phyloP scores from a whole-genome alignment of 2,888 invertebrate genomes.

The Clusia tigrina region DNA sequence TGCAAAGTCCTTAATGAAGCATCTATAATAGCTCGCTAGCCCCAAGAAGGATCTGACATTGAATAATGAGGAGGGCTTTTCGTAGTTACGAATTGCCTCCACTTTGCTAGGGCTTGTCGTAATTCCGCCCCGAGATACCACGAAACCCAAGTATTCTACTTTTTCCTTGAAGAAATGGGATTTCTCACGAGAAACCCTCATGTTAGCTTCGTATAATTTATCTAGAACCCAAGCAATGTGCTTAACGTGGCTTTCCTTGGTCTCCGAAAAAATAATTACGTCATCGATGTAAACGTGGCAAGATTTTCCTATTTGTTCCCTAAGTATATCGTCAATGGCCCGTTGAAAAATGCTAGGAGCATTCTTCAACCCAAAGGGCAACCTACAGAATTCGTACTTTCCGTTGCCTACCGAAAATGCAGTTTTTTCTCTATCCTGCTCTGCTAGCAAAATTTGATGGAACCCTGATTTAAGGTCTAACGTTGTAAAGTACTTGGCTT shows the following conservation, averaged over 20 bases:
- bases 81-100: conserved; percentile 16
- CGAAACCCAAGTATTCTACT: conserved; percentile 14
- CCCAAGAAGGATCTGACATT: conserved; percentile 20
- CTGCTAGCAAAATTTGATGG: neutral
- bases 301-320: neutral
- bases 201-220: conserved; percentile 22
- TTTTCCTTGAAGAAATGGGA: conserved; percentile 15
- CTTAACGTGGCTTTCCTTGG: conserved; percentile 3
- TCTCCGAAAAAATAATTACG: conserved; percentile 9
- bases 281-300: too few relatives aligned
- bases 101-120: conserved; percentile 17
- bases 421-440: conserved; percentile 9
- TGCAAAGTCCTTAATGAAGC: conserved; percentile 34
- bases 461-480: conserved; percentile 9
- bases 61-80: conserved; percentile 13
- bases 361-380: conserved; percentile 7
- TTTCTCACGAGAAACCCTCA: conserved; percentile 22
- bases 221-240: conserved; percentile 14
- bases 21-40: conserved; percentile 29
- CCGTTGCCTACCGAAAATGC: conserved; percentile 1
- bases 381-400: conserved; percentile 4
- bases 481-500: conserved; percentile 12
- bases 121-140: conserved; percentile 17
- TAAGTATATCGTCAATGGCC: neutral
- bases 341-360: neutral